phyloP scores from a whole-genome alignment of 35 echinoderm and acorn worm species.

The Hemicentrotus pulcherrimus region DNA sequence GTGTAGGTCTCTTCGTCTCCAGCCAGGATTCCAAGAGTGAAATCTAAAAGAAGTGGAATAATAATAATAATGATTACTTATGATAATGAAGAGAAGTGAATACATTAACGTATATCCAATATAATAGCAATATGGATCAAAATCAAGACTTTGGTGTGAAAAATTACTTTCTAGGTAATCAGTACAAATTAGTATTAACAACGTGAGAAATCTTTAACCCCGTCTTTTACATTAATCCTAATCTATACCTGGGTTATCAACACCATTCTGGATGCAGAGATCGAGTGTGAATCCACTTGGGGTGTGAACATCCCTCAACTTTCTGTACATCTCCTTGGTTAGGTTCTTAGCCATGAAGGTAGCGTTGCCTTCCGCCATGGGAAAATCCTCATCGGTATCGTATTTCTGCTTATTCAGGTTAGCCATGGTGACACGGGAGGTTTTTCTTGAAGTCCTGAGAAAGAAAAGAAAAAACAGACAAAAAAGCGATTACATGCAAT shows the following conservation, averaged over 20 bases:
- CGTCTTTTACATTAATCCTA: too few relatives aligned
- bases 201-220: too few relatives aligned
- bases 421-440: slow-evolving; percentile 44
- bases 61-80: background rate
- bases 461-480: background rate
- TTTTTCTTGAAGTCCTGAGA: background rate
- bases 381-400: slow-evolving; percentile 55
- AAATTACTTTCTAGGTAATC: too few relatives aligned
- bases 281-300: slow-evolving; percentile 63
- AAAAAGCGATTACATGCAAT: too few relatives aligned
- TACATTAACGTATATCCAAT: too few relatives aligned
- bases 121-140: too few relatives aligned
- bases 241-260: slow-evolving; percentile 58
- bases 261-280: slow-evolving; percentile 58
- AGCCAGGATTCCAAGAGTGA: slow-evolving; percentile 72
- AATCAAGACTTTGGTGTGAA: background rate
- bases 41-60: slow-evolving; percentile 47
- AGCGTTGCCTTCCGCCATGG: slow-evolving; percentile 36
- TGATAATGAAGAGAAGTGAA: background rate
- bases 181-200: too few relatives aligned
- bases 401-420: slow-evolving; percentile 59
- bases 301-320: slow-evolving; percentile 49
- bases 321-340: slow-evolving; percentile 38
- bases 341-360: slow-evolving; percentile 61
- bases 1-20: slow-evolving; percentile 82